phyloP scores from a whole-genome alignment of 2,113 vertebrate genomes.

The Drymodes brunneopygia region DNA sequence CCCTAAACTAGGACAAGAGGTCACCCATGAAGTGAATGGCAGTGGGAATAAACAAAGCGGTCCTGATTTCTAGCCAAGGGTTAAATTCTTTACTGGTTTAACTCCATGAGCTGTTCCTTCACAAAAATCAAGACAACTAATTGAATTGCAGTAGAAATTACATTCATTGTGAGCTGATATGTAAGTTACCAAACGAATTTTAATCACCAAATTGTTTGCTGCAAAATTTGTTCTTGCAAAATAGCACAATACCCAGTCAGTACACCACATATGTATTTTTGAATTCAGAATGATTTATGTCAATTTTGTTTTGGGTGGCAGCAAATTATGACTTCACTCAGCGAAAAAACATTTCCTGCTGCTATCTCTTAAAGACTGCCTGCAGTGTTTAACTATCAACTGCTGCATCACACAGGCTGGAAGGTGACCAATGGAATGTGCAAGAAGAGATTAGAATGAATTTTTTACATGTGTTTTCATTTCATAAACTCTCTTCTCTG shows the following conservation, averaged over 20 bases:
- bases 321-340: conserved; percentile 63
- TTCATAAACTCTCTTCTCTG: conserved; percentile 44
- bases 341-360: conserved; percentile 55
- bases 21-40: not conserved
- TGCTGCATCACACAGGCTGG: conserved; percentile 45
- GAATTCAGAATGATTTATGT: conserved; percentile 47
- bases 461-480: conserved; percentile 49
- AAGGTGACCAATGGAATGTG: conserved; percentile 64
- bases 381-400: conserved; percentile 53
- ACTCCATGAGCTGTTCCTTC: not conserved
- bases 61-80: not conserved
- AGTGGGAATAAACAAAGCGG: not conserved
- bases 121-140: not conserved
- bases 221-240: not conserved
- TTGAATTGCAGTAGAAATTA: not conserved
- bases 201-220: not conserved
- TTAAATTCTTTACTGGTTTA: not conserved
- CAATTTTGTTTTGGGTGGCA: conserved; percentile 60
- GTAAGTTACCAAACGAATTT: not conserved
- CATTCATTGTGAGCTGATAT: not conserved
- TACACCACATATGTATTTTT: not conserved
- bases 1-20: too few relatives aligned
- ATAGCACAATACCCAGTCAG: not conserved
- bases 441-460: conserved; percentile 63
- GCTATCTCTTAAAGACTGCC: conserved; percentile 60